Evolutionary conservation across 2,113 vertebrate genomes (phyloP).

Genomic region (Stegastes partitus): DNA sequence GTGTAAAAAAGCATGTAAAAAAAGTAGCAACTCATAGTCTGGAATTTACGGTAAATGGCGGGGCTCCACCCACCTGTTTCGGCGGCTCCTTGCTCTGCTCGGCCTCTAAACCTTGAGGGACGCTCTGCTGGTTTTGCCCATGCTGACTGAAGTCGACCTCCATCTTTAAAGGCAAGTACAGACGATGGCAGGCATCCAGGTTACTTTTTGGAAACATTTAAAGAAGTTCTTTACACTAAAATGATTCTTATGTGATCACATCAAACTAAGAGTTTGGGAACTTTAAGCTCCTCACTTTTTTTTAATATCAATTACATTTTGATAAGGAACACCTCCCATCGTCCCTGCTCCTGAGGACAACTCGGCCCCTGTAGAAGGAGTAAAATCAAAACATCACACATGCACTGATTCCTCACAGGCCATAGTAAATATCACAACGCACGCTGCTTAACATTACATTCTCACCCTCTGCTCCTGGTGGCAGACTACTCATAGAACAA

Average conservation of each 20-base stretch:
- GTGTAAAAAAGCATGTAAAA: too few species aligned
- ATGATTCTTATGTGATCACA: neutral
- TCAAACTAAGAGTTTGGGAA: neutral
- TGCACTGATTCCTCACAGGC: neutral
- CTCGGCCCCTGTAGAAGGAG: conserved; percentile 36
- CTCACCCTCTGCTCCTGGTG: conserved; percentile 62
- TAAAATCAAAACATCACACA: conserved; percentile 28
- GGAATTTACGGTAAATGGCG: too few species aligned
- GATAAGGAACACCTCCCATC: conserved; percentile 48
- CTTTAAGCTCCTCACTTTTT: neutral
- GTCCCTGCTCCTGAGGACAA: neutral
- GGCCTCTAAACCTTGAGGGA: neutral
- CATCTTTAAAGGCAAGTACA: conserved; percentile 35
- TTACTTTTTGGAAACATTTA: neutral
- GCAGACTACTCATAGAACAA: conserved; percentile 30
- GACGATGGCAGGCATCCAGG: neutral
- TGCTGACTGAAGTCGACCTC: conserved; percentile 11
- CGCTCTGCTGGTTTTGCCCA: conserved; percentile 1
- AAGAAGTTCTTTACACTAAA: neutral
- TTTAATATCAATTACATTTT: neutral
- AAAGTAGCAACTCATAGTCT: too few species aligned
- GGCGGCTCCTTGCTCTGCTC: conserved; percentile 17
- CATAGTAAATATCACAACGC: conserved; percentile 15
- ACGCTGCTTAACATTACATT: neutral
- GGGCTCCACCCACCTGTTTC: conserved; percentile 59